phyloP scores from a whole-genome alignment of 2,888 invertebrate genomes.

The Drosophila affinis region DNA sequence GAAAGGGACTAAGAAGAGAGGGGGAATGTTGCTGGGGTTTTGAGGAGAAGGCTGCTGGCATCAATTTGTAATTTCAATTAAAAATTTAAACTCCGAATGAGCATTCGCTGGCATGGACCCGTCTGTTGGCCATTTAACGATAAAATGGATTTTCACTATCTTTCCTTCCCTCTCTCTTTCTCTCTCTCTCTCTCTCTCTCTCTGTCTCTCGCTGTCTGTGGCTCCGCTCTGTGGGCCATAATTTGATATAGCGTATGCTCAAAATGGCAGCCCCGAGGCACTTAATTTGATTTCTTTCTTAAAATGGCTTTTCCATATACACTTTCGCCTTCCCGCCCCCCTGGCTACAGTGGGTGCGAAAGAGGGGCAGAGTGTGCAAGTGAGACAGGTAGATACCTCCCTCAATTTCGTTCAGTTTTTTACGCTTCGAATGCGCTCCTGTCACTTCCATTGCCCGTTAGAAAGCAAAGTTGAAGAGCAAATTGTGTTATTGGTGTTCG shows the following conservation, averaged over 20 bases:
- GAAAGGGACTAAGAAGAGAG: background rate
- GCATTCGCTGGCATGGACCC: conserved; percentile 50
- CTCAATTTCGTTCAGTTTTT: too few species aligned
- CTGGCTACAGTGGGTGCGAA: too few species aligned
- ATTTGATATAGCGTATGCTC: conserved; percentile 63
- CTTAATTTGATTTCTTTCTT: conserved; percentile 65
- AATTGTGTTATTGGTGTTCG: too few species aligned
- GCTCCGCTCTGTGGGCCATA: conserved; percentile 37
- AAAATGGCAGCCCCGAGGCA: conserved; percentile 53
- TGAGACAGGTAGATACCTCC: too few species aligned
- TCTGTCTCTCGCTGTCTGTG: background rate
- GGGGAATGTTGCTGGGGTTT: conserved; percentile 1
- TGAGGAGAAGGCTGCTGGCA: conserved; percentile 36
- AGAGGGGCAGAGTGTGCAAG: too few species aligned
- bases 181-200: background rate
- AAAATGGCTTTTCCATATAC: conserved; percentile 46
- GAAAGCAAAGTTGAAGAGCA: too few species aligned
- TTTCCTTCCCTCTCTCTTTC: background rate
- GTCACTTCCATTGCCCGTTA: too few species aligned
- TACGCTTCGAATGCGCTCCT: too few species aligned
- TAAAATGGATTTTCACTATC: conserved; percentile 7
- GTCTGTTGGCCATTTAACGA: conserved; percentile 51
- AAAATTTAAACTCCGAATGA: conserved; percentile 65
- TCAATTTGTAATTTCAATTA: conserved; percentile 76
- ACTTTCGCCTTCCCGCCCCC: background rate